Percentiles rank a stretch among this genome's conserved stretches.
phyloP scores from a whole-genome alignment of 2,888 invertebrate genomes.

The Dorcus parallelipipedus region DNA sequence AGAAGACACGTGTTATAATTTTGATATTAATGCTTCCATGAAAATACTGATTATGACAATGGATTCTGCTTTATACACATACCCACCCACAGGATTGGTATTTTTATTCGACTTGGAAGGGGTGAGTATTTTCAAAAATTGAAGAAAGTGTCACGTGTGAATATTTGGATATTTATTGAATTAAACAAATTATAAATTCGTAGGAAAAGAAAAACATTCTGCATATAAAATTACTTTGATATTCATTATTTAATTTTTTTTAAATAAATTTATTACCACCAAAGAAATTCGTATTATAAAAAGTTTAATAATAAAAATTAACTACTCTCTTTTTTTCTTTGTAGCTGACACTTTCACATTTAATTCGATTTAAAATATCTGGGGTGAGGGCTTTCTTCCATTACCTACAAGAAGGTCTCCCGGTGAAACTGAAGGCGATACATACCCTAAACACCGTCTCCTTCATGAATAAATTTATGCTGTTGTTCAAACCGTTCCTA shows the following conservation, averaged over 20 bases:
- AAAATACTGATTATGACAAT: conserved; percentile 48
- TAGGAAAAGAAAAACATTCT: too few species aligned
- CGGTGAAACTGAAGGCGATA: conserved; percentile 62
- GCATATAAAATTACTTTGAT: too few species aligned
- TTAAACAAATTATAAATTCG: too few species aligned
- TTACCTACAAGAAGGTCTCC: conserved; percentile 67
- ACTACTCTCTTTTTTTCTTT: neutral
- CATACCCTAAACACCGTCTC: conserved; percentile 61
- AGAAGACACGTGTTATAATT: conserved; percentile 57
- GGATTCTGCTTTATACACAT: conserved; percentile 55
- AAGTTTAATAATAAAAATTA: too few species aligned
- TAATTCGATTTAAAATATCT: conserved; percentile 29
- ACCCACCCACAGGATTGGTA: conserved; percentile 63
- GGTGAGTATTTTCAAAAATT: conserved; percentile 42
- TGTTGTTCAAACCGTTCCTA: conserved; percentile 50
- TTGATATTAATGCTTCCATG: conserved; percentile 58
- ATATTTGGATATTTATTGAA: too few species aligned
- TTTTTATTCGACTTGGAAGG: conserved; percentile 68
- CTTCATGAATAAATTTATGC: conserved; percentile 50
- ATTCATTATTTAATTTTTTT: too few species aligned
- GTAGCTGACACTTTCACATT: conserved; percentile 32
- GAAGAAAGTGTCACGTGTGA: too few species aligned
- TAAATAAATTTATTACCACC: too few species aligned
- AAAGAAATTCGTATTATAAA: too few species aligned
- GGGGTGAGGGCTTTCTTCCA: conserved; percentile 61